These are phyloP conservation scores for Drosophila incognita DNA, from an alignment of 2,888 invertebrate species.

Conservation along the genomic window DNA sequence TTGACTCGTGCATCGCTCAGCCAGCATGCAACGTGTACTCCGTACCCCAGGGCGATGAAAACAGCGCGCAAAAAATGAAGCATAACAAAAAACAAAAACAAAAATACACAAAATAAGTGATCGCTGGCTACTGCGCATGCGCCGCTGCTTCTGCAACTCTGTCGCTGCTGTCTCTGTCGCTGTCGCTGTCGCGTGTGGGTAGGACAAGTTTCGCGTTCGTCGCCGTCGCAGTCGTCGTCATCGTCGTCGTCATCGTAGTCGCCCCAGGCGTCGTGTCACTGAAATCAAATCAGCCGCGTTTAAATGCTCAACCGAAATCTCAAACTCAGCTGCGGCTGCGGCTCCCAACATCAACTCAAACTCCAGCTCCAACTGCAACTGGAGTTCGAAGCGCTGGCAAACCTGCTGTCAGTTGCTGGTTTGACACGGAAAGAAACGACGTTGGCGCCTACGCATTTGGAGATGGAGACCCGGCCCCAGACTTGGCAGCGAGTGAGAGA, in stretches of 20 bases:
- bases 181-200: slow-evolving; percentile 47
- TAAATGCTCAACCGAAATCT: slow-evolving; percentile 79
- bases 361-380: slow-evolving; percentile 17
- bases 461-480: slow-evolving; percentile 43
- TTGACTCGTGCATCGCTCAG: slow-evolving; percentile 67
- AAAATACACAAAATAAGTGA: slow-evolving; percentile 35
- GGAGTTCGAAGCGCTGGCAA: slow-evolving; percentile 62
- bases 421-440: slow-evolving; percentile 77
- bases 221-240: slow-evolving; percentile 21
- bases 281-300: slow-evolving; percentile 79
- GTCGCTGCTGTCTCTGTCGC: slow-evolving; percentile 14
- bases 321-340: slow-evolving; percentile 40
- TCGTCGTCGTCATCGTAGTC: slow-evolving; percentile 38
- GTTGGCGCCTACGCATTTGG: slow-evolving; percentile 74
- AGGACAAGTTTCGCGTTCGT: slow-evolving; percentile 56
- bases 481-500: slow-evolving; percentile 18
- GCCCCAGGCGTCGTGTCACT: slow-evolving; percentile 78
- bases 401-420: slow-evolving; percentile 80
- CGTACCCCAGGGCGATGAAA: slow-evolving; percentile 70
- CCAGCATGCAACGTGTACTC: slow-evolving; percentile 63
- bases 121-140: slow-evolving; percentile 74
- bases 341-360: slow-evolving; percentile 45
- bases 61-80: slow-evolving; percentile 29
- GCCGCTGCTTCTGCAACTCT: slow-evolving; percentile 21
- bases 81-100: slow-evolving; percentile 9